Evolutionary conservation across 2,113 vertebrate species (phyloP).

Genomic region (Rhynchomys soricoides): DNA sequence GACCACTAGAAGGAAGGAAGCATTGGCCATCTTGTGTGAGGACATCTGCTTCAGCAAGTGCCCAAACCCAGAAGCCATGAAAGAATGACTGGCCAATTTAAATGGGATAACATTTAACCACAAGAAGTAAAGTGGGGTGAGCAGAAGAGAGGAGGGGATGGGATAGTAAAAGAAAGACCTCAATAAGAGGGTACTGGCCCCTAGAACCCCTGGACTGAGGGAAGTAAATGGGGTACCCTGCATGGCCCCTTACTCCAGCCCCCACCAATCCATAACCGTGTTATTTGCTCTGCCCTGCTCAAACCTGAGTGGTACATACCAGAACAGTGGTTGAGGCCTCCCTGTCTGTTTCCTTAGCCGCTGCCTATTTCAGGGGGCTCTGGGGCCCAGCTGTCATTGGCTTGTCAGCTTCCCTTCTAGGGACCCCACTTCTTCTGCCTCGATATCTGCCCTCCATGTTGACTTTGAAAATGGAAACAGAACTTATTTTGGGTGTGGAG

Average conservation of each 20-base stretch:
- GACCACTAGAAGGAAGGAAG: not conserved
- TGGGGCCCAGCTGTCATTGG: not conserved
- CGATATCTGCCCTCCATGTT: not conserved
- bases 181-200: not conserved
- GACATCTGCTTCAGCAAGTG: not conserved
- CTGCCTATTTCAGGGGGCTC: not conserved
- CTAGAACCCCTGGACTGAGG: fast-evolving
- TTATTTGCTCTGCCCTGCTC: not conserved
- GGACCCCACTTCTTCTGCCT: not conserved
- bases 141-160: fast-evolving
- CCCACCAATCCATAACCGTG: no score
- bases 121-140: not conserved
- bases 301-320: not conserved
- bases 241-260: not conserved
- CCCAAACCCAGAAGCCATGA: not conserved
- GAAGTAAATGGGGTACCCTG: fast-evolving
- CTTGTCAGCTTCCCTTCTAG: not conserved
- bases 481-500: not conserved
- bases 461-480: not conserved
- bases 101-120: not conserved
- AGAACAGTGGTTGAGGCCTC: not conserved
- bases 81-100: not conserved
- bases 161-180: not conserved
- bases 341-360: not conserved
- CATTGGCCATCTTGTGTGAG: fast-evolving